A percentile compares a stretch with the other conserved stretches of the same genome.
These are phyloP conservation scores for Drosophila austrosaltans DNA, from an alignment of 2,888 invertebrate genomes.

Conservation along the genomic window DNA sequence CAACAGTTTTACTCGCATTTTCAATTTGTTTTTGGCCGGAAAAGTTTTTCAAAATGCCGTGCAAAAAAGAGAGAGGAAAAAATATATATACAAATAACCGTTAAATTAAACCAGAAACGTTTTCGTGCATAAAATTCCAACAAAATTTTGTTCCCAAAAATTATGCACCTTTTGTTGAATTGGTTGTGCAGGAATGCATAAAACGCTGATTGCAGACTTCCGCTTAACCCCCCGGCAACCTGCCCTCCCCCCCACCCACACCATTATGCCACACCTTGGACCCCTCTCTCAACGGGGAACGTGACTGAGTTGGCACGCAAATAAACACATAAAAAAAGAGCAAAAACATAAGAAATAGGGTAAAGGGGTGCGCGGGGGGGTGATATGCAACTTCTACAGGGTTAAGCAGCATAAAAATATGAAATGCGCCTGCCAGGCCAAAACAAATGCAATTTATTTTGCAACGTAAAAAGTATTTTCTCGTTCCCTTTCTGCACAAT, in stretches of 20 bases:
- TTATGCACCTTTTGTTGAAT: slow-evolving; percentile 61
- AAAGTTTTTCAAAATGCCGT: neutral
- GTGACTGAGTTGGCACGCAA: slow-evolving; percentile 50
- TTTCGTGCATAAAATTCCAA: slow-evolving; percentile 71
- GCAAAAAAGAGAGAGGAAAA: neutral
- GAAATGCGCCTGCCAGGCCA: slow-evolving; percentile 40
- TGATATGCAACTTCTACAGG: slow-evolving; percentile 10
- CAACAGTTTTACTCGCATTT: slow-evolving; percentile 1
- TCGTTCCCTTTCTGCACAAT: neutral
- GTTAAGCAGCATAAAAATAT: slow-evolving; percentile 45
- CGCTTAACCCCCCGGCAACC: neutral
- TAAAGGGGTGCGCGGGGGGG: neutral
- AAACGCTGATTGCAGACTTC: slow-evolving; percentile 49
- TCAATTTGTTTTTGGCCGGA: slow-evolving; percentile 3
- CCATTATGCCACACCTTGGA: neutral
- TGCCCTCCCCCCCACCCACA: neutral
- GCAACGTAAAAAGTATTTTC: slow-evolving; percentile 20
- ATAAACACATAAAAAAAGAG: slow-evolving; percentile 44
- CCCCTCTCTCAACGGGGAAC: slow-evolving; percentile 21
- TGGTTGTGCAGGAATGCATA: slow-evolving; percentile 33
- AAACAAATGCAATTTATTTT: slow-evolving; percentile 52
- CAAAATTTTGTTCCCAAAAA: slow-evolving; percentile 62
- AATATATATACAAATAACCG: neutral
- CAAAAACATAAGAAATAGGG: slow-evolving; percentile 15
- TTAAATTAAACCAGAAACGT: slow-evolving; percentile 72